These are phyloP conservation scores for Ceratitis capitata DNA, from an alignment of 1,140 invertebrate species.

Conservation along the genomic window DNA sequence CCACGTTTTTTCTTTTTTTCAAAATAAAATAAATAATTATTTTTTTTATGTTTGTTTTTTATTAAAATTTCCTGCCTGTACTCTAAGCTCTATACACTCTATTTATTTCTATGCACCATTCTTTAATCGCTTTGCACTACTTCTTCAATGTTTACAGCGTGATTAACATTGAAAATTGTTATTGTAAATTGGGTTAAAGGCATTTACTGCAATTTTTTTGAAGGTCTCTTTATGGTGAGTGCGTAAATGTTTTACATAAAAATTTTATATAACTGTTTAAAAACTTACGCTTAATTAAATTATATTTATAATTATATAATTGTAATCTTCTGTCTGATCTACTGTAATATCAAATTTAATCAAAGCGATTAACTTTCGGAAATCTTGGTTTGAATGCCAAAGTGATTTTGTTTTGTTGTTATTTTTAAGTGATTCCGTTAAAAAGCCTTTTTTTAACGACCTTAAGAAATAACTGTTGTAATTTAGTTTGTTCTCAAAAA, in stretches of 20 bases:
- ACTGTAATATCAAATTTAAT: too few species aligned
- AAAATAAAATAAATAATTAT: neutral
- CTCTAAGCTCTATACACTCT: neutral
- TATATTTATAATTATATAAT: neutral
- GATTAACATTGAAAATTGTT: neutral
- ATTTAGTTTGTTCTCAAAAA: too few species aligned
- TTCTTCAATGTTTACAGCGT: neutral
- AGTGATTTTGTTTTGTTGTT: too few species aligned
- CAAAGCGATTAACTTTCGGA: too few species aligned
- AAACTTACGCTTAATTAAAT: neutral
- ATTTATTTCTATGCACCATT: neutral
- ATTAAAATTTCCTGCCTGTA: neutral
- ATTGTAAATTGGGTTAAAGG: neutral
- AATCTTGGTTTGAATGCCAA: too few species aligned
- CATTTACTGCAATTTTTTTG: neutral
- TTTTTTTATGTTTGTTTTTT: neutral
- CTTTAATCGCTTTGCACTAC: neutral
- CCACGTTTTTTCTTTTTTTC: too few species aligned
- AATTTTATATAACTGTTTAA: neutral
- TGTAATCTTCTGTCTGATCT: too few species aligned
- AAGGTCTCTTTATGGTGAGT: neutral
- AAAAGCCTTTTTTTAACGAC: too few species aligned
- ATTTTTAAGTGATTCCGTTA: too few species aligned
- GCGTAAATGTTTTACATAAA: neutral
- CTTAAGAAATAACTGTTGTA: too few species aligned